A percentile compares a stretch with the other conserved stretches of the same genome.
These are phyloP conservation scores for Idaea biselata DNA, from an alignment of 2,888 invertebrate genomes.

Conservation along the genomic window DNA sequence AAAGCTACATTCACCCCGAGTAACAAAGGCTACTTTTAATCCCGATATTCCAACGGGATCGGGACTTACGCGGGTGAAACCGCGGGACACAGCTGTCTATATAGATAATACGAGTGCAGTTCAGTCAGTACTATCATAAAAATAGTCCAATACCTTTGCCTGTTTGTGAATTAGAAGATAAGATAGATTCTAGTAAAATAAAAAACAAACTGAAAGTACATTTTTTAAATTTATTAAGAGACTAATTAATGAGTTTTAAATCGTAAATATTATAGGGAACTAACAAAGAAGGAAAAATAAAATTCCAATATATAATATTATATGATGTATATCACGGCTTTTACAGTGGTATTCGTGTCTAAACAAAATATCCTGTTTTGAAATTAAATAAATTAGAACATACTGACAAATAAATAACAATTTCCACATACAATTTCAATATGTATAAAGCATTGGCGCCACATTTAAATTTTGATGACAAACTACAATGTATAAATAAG, in stretches of 20 bases:
- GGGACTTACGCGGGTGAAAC: too few species aligned
- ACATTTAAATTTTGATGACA: conserved; percentile 60
- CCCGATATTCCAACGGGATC: too few species aligned
- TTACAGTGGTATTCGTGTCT: conserved; percentile 79
- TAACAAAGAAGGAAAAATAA: conserved; percentile 47
- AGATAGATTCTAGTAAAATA: background rate
- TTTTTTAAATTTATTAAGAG: conserved; percentile 3
- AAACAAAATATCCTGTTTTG: conserved; percentile 77
- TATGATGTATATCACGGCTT: conserved; percentile 80
- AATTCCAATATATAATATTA: conserved; percentile 74
- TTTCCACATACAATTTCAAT: conserved; percentile 69
- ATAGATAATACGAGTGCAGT: too few species aligned
- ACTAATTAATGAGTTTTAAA: conserved; percentile 7
- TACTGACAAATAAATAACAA: conserved; percentile 78
- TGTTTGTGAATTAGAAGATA: too few species aligned
- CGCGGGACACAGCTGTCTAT: too few species aligned
- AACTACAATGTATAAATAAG: conserved; percentile 30
- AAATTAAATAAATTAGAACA: conserved; percentile 75
- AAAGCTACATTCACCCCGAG: too few species aligned
- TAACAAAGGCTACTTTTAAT: too few species aligned
- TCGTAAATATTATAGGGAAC: conserved; percentile 5
- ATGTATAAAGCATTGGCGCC: conserved; percentile 54
- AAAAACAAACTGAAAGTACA: conserved; percentile 1
- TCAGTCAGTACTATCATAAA: too few species aligned
- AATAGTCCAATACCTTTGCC: too few species aligned